Conservation (phyloP, 1,140 invertebrate genomes). For the Zelostemma sp. region DNA sequence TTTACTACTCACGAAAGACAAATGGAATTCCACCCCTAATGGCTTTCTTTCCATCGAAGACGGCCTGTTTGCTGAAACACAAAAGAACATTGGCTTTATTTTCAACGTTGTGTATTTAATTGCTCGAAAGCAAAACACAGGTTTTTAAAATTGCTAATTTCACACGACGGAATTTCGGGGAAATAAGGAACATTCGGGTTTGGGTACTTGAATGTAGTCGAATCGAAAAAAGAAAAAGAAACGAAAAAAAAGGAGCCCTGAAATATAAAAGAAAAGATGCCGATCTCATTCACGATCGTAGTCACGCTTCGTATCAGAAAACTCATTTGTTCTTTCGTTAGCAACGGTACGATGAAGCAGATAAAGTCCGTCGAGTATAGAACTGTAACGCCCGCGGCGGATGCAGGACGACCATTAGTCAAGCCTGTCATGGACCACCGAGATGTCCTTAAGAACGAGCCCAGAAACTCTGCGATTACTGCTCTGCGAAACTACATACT, state of each 20-base stretch:
- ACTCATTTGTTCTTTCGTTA: constrained; percentile 53
- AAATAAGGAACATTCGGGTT: too few species aligned
- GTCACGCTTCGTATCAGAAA: constrained; percentile 51
- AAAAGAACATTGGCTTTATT: constrained; percentile 46
- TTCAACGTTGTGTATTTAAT: too few species aligned
- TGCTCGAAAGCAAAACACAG: too few species aligned
- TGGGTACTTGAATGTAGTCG: too few species aligned
- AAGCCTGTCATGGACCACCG: constrained; percentile 54
- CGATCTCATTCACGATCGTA: constrained; percentile 45
- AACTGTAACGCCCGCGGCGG: constrained; percentile 50
- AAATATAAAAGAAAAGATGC: constrained; percentile 29
- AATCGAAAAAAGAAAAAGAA: too few species aligned
- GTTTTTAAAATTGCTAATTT: too few species aligned
- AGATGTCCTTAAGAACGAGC: constrained; percentile 50
- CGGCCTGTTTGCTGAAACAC: constrained; percentile 88
- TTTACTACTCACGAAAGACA: constrained; percentile 90
- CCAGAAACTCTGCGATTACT: constrained; percentile 21
- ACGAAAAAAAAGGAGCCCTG: constrained; percentile 5
- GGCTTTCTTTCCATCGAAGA: constrained; percentile 95
- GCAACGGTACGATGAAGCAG: constrained; percentile 46
- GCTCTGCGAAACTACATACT: constrained; percentile 15
- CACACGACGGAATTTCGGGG: too few species aligned
- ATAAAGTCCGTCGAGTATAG: constrained; percentile 47
- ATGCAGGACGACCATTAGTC: constrained; percentile 58
- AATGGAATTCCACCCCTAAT: constrained; percentile 96